Evolutionary conservation across 1,140 invertebrate genomes (phyloP).

Genomic region (Diachasmimorpha longicaudata): DNA sequence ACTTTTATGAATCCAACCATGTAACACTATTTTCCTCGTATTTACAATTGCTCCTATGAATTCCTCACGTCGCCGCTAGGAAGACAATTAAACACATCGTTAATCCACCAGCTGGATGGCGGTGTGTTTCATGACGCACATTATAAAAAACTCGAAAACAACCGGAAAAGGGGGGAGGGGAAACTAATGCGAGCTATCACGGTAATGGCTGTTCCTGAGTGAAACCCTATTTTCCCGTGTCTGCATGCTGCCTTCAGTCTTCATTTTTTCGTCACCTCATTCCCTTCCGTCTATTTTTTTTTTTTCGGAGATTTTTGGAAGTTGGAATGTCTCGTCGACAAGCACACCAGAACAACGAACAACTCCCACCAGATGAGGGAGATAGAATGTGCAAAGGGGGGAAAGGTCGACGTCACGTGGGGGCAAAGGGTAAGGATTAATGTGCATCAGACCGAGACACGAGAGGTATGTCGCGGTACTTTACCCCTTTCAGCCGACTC

Average conservation of each 20-base stretch:
- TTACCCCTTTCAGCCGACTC: constrained; percentile 31
- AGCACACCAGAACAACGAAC: not conserved
- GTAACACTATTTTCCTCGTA: not conserved
- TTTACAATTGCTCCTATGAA: not conserved
- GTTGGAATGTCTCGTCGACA: not conserved
- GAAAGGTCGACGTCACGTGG: constrained; percentile 11
- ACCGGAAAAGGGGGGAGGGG: not conserved
- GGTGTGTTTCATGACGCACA: not conserved
- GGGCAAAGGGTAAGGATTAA: constrained; percentile 37
- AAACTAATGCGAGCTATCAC: not conserved
- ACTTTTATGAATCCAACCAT: too few species aligned
- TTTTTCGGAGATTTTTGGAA: not conserved
- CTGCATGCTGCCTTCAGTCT: not conserved
- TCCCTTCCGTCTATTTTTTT: not conserved
- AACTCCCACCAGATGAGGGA: not conserved
- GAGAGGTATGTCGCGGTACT: constrained; percentile 32
- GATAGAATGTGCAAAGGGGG: constrained; percentile 12
- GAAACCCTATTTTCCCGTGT: not conserved
- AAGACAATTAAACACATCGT: not conserved
- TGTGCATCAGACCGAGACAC: constrained; percentile 41
- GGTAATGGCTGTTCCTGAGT: not conserved
- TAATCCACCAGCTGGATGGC: not conserved
- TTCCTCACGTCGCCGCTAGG: not conserved
- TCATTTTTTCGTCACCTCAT: not conserved
- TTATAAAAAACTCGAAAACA: not conserved